Evolutionary conservation across 2,113 vertebrate genomes (phyloP), one percentile per base, ranked within the genome.

Genomic region (Hippoglossus stenolepis): DNA sequence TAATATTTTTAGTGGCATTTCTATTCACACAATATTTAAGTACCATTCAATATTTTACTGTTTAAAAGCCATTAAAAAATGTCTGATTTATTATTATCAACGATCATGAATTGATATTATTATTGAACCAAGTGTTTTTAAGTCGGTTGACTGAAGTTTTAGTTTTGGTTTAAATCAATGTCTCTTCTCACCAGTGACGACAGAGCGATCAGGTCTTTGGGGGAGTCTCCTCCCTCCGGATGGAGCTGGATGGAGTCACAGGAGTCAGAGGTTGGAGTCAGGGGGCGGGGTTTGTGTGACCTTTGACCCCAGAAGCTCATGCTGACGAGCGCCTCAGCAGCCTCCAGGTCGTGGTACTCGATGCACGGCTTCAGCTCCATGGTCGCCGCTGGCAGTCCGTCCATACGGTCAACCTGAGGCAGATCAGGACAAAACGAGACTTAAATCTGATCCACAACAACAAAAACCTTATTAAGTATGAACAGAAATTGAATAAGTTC

Each of bases 301-400:
- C 95, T 95, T 74, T 97, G 97, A 82, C 96, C 97, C 97, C 97
- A 97, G 77, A 96, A 96, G 90, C 98, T 99, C 98, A 99, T 99
- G 88, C 97, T 98, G 80, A 99, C 96, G 15, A 99, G 96, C 0
- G 96, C 97, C 90, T 99, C 96, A 0, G 97, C 97, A 0, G 98
- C 98, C 90, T 99, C 98, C 0, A 99, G 96, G 90, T 99, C 98
- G 0, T 96, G 97, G 87, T 97, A 95, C 86, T 97, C 95, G 65
- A 97, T 45, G 1, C 95, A 94, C 78, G 93, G 92, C 65, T 94
- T 1, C 94, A 94, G 92, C 71, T 96, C 95, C 47, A 95, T 96
- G 69, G 95, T 92, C 75, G 95, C 92, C 0, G 92, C 94, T 73
- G 93, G 93, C 5, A 90, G 96, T 75, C 95, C 93, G 87, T 95